Evolutionary conservation across 2,888 invertebrate genomes (phyloP), one percentile per base, ranked within the genome.

Genomic region (Cosmopolites sordidus): DNA sequence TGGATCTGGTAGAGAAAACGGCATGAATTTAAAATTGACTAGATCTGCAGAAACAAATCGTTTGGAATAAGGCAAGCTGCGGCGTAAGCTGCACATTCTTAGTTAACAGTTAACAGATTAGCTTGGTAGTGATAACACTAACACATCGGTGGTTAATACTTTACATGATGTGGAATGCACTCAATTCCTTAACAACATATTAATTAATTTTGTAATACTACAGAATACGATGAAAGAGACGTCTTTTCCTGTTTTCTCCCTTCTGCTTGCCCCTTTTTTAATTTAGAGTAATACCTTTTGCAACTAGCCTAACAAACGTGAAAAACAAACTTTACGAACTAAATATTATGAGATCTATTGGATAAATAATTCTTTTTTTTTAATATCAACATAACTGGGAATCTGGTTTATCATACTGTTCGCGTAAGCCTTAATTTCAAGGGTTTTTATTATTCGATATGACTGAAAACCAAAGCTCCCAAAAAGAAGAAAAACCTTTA

Each of bases 41-140:
- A 70, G 71, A 71, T 67, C 69, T 70, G 69, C 66, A 62, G 58
- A 59, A 61, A 57, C 51, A 51, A 58, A 64, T 54, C 41, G 40
- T 9, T 45, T n/a, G n/a, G n/a, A n/a, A n/a, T 43, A 62, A 62
- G 65, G 66, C 67, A 69, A 68, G 65, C 63, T 65, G 64, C 64
- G 68, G 66, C 65, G 63, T 62, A 33, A 66, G 66, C 66, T 66
- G 65, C 62, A 66, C 57, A 45, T 45, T 54, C 42, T 44, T 48
- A 16, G 40, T 59, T 48, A 63, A 48, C 22, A 46, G 37, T 39
- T 12, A 27, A n/a, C 17, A 27, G 18, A 44, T 44, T 45, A 17
- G 11, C 5, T 43, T 27, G 15, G 8, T 18, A 45, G 45, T 37
- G 33, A 37, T 58, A 60, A 61, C 56, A 55, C 56, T 48, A 58